phyloP scores from a whole-genome alignment of 2,797 vertebrate genomes.

The Eurystomus glaucurus region DNA sequence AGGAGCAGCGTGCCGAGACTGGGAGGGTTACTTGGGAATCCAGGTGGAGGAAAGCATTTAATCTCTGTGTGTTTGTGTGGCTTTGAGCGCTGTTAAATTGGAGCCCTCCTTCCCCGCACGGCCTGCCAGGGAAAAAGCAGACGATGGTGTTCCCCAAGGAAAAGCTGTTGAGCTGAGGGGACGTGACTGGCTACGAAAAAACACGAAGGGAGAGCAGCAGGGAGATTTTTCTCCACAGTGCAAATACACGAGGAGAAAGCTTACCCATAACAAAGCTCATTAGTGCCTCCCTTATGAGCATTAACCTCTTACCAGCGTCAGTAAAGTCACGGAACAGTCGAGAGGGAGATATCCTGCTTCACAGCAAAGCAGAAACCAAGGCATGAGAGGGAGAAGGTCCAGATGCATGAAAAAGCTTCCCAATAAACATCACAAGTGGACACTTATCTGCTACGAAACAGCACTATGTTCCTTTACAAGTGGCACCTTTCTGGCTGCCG shows the following conservation, averaged over 20 bases:
- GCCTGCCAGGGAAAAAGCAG: slow-evolving; percentile 7
- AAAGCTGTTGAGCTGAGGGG: background rate
- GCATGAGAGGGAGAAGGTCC: background rate
- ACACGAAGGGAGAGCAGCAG: background rate
- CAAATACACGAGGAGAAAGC: background rate
- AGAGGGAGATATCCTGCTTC: background rate
- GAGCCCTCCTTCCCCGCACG: background rate
- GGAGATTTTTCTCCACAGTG: background rate
- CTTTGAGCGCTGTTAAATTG: background rate
- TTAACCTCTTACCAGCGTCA: background rate
- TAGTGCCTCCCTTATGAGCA: fast-evolving
- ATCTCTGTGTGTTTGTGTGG: background rate
- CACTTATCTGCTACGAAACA: background rate
- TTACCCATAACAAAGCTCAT: background rate
- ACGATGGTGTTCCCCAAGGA: background rate
- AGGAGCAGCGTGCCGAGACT: background rate
- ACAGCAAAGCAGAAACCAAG: background rate
- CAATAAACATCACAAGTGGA: background rate
- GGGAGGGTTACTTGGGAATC: background rate
- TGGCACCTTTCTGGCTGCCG: background rate
- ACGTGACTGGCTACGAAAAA: background rate
- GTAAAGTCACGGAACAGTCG: background rate
- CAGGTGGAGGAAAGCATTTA: background rate
- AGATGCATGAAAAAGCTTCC: fast-evolving
- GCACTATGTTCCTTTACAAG: fast-evolving